Base-by-base conservation (phyloP, 2,113 vertebrate species). In the Ictidomys tridecemlineatus region DNA sequence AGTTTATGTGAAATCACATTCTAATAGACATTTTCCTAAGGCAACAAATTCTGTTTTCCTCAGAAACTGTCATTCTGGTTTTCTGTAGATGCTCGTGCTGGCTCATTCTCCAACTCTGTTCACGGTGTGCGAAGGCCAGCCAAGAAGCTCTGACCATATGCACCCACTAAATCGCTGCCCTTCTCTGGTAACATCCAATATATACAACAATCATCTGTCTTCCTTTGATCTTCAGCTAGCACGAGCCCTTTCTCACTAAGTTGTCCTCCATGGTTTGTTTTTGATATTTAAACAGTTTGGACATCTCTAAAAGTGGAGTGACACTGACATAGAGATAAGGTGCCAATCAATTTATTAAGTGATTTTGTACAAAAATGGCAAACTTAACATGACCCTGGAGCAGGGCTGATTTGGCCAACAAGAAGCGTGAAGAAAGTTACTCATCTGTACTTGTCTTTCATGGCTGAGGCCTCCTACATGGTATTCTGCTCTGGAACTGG, bases 261-360 rank as follows among this genome's bases (percentile, higher is more conserved):
- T 80, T 93, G 61, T 89, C 86, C 34, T 93, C 80, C 22, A 18
- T 78, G 22, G 85, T 96, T 97, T 98, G 80, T 93, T 98, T 98
- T 98, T 97, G 8, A 85, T 98, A 94, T 96, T 98, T 98, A 93
- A 98, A 96, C 87, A 97, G 48, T 98, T 98, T 98, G 96, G 96
- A 96, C 89, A 95, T 96, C 94, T 93, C 96, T 97, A 96, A 97
- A 97, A 97, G 76, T 85, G 17, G 89, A 95, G 78, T 93, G 87
- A 85, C 83, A 96, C 34, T 98, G 97, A 97, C 94, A 85, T 39
- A 39, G 12, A 4, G 10, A 92, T 97, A 97, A 98, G 77, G 72
- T 97, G 82, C 70, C 87, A 92, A 92, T 97, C 88, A 97, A 93
- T 95, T 98, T 98, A 96, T 98, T 96, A 98, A 97, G 97, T 95